Base-by-base conservation (phyloP, 2,797 vertebrate species). In the Aldrovandia affinis region DNA sequence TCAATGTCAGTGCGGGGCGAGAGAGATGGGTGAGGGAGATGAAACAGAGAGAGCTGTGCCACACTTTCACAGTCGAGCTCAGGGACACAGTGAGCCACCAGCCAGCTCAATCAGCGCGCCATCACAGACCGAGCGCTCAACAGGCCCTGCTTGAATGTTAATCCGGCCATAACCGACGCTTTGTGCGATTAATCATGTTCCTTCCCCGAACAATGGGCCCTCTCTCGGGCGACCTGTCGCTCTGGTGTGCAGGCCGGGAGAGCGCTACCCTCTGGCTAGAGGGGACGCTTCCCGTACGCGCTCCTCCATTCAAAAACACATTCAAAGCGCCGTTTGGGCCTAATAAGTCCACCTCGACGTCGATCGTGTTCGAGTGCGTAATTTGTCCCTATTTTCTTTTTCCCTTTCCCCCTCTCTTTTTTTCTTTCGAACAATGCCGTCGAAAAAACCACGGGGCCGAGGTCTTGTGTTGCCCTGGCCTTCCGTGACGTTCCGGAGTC, bases 151-250 rank as follows among this genome's bases (percentile, higher is more conserved):
- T n/a, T 97, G 97, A 97, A 98, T 97, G 97, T 97, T 97, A 96
- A 97, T 97, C 95, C 96, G 92, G 94, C 92, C 94, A 95, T 96
- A 96, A 97, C 96, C 96, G 96, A 95, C 96, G 94, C 96, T 96
- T 94, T 90, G 94, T 95, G 96, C 96, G 97, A 98, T 98, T 98
- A 97, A 98, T 98, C 97, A 97, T 96, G 96, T 94, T 93, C 93
- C 92, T 91, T 93, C 81, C 83, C 80, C 80, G 73, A 96, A 96
- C 96, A 97, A 97, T 96, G 36, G 95, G 95, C 95, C 92, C 92
- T 93, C 92, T 93, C 95, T 89, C 92, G 93, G 93, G 93, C 94
- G 92, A 95, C 93, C 94, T 88, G 94, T 94, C 93, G 92, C 94
- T 93, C 94, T 90, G 92, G 93, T 92, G 94, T 95, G 92, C 33